Conservation (phyloP, 2,797 vertebrate species). For the Pantherophis vulpinus region DNA sequence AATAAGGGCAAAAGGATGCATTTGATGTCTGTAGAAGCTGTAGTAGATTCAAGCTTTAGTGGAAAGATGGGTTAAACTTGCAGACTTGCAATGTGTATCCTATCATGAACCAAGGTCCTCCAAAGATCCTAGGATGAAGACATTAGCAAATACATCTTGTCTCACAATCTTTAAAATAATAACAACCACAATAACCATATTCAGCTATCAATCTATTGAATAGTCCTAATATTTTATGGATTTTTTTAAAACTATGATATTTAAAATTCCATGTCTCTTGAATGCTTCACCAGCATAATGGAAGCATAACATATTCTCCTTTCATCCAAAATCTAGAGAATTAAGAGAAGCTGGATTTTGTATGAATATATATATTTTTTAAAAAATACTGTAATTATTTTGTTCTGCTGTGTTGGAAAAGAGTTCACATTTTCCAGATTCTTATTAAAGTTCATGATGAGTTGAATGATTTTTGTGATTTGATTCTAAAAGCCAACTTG, state of each 20-base stretch:
- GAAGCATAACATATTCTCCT: neutral
- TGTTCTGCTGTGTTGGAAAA: neutral
- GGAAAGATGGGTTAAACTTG: neutral
- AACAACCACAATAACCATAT: neutral
- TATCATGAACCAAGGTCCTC: neutral
- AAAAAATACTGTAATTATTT: neutral
- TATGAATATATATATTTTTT: neutral
- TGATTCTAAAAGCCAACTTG: neutral
- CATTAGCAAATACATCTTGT: neutral
- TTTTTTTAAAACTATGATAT: neutral
- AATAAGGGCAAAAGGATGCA: neutral
- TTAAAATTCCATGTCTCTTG: neutral
- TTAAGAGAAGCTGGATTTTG: neutral
- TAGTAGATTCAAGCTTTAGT: neutral
- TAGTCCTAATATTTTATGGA: neutral
- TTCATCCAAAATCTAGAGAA: neutral
- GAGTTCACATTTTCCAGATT: neutral
- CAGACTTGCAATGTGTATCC: neutral
- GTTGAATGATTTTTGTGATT: neutral
- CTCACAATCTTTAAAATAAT: neutral
- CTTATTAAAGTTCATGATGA: neutral
- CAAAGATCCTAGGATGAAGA: neutral
- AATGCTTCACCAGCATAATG: neutral
- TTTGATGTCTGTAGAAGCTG: neutral
- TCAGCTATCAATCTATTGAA: neutral